phyloP scores from a whole-genome alignment of 2,113 vertebrate genomes.

The Tetrax tetrax region DNA sequence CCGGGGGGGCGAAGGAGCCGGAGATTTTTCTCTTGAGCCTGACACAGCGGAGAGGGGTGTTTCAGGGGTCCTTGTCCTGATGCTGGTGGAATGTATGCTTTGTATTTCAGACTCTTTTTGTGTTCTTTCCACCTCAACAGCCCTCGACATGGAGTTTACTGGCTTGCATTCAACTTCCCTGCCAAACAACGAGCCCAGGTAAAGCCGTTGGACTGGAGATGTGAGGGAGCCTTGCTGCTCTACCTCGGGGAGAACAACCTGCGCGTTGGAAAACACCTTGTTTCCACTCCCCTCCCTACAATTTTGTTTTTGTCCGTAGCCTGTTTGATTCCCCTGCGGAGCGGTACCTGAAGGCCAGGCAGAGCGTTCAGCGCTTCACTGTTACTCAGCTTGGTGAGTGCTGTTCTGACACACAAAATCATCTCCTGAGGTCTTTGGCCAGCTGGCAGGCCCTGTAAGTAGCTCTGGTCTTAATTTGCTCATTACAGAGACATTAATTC shows the following conservation, averaged over 20 bases:
- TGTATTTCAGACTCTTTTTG: background rate
- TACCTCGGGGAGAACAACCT: background rate
- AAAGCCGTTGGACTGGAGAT: background rate
- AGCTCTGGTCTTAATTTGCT: background rate
- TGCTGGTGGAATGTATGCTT: accelerated
- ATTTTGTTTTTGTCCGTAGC: background rate
- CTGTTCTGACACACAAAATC: accelerated
- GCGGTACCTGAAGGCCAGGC: conserved; percentile 69
- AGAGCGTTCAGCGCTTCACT: conserved; percentile 69
- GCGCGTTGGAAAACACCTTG: accelerated
- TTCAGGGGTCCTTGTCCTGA: accelerated
- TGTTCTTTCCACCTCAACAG: conserved; percentile 11
- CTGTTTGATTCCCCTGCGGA: conserved; percentile 72
- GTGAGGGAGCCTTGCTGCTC: background rate
- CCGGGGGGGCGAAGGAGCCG: accelerated
- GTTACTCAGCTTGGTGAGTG: conserved; percentile 77
- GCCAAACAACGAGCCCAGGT: conserved; percentile 62
- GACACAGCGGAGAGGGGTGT: background rate
- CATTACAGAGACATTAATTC: accelerated
- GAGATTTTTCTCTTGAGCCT: background rate
- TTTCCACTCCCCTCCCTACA: background rate
- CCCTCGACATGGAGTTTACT: conserved; percentile 77
- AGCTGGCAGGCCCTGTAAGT: background rate
- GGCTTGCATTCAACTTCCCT: conserved; percentile 64
- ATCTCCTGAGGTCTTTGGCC: accelerated